Conservation (phyloP, 2,888 invertebrate species). For the Archips xylosteana region DNA sequence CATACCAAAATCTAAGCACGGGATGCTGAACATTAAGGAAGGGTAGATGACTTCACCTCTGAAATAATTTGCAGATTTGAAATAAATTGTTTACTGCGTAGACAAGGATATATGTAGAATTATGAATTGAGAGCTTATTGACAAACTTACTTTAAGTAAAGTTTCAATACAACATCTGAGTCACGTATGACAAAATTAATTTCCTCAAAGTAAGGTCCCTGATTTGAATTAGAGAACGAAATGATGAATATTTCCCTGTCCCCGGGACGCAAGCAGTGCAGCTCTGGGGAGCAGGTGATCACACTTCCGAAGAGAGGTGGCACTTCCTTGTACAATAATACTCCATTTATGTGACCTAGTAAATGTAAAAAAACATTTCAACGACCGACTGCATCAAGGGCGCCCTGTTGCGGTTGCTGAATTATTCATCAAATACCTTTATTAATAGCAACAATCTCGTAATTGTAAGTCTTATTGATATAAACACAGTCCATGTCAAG, state of each 20-base stretch:
- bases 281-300: slow-evolving; percentile 80
- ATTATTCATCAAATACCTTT: slow-evolving; percentile 61
- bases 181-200: slow-evolving; percentile 86
- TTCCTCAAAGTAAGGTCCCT: slow-evolving; percentile 87
- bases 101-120: not conserved
- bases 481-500: slow-evolving; percentile 86
- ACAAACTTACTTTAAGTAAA: slow-evolving; percentile 85
- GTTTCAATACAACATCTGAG: slow-evolving; percentile 81
- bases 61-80: slow-evolving; percentile 51
- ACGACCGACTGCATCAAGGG: not conserved
- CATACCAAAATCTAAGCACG: slow-evolving; percentile 84
- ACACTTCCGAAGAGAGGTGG: slow-evolving; percentile 84
- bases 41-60: slow-evolving; percentile 88
- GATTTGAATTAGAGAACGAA: slow-evolving; percentile 84
- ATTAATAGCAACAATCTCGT: slow-evolving; percentile 86
- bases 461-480: slow-evolving; percentile 85
- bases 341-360: slow-evolving; percentile 86
- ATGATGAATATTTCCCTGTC: slow-evolving; percentile 82
- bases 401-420: not conserved
- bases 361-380: not conserved
- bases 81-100: not conserved
- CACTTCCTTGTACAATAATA: slow-evolving; percentile 76
- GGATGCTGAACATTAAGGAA: slow-evolving; percentile 81
- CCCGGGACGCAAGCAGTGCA: slow-evolving; percentile 77
- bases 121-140: not conserved